phyloP scores from a whole-genome alignment of 2,113 vertebrate genomes.

The Toxotes chatareus region DNA sequence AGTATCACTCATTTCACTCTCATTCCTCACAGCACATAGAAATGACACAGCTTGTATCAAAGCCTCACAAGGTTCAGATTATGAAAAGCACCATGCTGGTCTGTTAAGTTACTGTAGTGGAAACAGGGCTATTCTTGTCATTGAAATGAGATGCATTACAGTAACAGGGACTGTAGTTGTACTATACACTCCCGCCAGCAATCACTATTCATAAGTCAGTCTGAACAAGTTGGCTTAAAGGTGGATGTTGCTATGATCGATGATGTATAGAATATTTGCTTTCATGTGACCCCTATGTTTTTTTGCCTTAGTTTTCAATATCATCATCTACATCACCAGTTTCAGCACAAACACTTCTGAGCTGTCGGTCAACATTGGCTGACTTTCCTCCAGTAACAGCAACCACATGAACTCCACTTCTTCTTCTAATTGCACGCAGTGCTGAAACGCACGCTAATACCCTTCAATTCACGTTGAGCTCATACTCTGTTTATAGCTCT shows the following conservation, averaged over 20 bases:
- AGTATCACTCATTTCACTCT: neutral
- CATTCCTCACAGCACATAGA: neutral
- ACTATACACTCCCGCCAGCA: too few relatives aligned
- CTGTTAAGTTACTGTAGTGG: neutral
- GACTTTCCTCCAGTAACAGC: conserved; percentile 37
- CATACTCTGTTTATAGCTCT: conserved; percentile 55
- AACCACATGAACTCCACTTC: conserved; percentile 34
- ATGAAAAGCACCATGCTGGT: neutral
- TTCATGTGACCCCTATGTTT: neutral
- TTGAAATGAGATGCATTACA: neutral
- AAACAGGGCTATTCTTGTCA: neutral
- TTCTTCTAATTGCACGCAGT: conserved; percentile 28
- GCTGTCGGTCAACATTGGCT: conserved; percentile 42
- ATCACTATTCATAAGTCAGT: too few relatives aligned
- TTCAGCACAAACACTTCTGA: conserved; percentile 6
- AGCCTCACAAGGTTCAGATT: neutral
- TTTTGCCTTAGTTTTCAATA: neutral
- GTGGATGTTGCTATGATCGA: neutral
- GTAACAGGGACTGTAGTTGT: neutral
- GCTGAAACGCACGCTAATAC: conserved; percentile 43
- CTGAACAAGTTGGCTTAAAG: neutral
- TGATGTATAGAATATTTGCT: neutral
- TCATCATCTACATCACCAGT: neutral
- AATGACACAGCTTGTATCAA: neutral
- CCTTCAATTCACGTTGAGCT: conserved; percentile 42